Evolutionary conservation across 2,113 vertebrate genomes (phyloP).

Genomic region (Cygnus buccinator): DNA sequence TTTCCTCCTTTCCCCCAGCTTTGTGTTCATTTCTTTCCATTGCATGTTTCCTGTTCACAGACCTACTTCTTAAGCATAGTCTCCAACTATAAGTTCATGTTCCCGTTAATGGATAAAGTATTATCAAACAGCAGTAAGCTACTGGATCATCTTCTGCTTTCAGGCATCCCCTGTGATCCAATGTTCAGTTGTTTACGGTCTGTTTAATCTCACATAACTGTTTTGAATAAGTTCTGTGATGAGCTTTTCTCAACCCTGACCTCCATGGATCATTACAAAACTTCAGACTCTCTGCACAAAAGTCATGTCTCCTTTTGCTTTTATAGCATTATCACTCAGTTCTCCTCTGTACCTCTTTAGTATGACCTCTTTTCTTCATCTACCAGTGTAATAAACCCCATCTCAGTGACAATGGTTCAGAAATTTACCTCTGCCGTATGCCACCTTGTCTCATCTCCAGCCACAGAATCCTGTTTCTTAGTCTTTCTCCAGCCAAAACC

Average conservation of each 20-base stretch:
- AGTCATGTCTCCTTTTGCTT: not conserved
- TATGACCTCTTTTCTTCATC: not conserved
- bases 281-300: not conserved
- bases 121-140: not conserved
- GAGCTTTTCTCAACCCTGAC: not conserved
- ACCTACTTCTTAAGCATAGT: not conserved
- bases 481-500: not conserved
- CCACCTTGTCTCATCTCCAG: not conserved
- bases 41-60: not conserved
- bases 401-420: not conserved
- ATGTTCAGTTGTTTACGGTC: not conserved
- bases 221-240: not conserved
- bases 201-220: not conserved
- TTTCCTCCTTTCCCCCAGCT: not conserved
- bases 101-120: not conserved
- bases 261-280: not conserved
- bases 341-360: not conserved
- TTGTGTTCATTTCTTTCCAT: not conserved
- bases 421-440: not conserved
- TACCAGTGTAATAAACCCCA: not conserved
- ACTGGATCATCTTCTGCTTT: not conserved
- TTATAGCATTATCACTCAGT: not conserved
- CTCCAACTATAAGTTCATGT: not conserved
- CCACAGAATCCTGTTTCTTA: not conserved
- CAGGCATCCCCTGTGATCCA: not conserved